These are phyloP conservation scores for Menidia menidia DNA, from an alignment of 2,797 vertebrate species.

Conservation along the genomic window DNA sequence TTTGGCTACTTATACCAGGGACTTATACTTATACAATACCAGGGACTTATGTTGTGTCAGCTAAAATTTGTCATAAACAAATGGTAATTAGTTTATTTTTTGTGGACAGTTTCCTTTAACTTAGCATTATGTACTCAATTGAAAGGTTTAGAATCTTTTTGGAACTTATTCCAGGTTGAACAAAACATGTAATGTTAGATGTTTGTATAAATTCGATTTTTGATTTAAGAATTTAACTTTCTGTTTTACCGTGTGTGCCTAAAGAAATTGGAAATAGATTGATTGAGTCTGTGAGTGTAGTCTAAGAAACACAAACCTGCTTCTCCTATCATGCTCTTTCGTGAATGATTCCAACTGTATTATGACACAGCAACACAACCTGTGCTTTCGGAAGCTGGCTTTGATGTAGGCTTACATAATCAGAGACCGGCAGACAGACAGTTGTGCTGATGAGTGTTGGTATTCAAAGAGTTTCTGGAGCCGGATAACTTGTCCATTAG, in stretches of 20 bases:
- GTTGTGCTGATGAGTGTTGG: slow-evolving; percentile 59
- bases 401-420: slow-evolving; percentile 8
- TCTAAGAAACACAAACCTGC: neutral
- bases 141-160: neutral
- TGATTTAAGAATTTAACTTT: neutral
- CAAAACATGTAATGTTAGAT: neutral
- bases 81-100: neutral
- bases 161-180: neutral
- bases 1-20: neutral
- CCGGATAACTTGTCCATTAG: slow-evolving; percentile 33
- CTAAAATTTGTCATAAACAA: neutral
- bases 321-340: slow-evolving; percentile 2
- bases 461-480: slow-evolving; percentile 60
- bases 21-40: too few relatives aligned
- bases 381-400: slow-evolving; percentile 10
- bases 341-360: slow-evolving; percentile 8
- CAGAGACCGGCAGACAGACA: slow-evolving; percentile 19
- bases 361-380: neutral
- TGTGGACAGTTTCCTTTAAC: neutral
- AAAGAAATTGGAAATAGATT: neutral
- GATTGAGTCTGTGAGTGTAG: neutral
- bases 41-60: neutral
- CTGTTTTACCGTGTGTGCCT: neutral
- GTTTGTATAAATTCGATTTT: neutral
- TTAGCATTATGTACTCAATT: neutral